phyloP scores from a whole-genome alignment of 1,140 invertebrate species.

The Samia ricini region DNA sequence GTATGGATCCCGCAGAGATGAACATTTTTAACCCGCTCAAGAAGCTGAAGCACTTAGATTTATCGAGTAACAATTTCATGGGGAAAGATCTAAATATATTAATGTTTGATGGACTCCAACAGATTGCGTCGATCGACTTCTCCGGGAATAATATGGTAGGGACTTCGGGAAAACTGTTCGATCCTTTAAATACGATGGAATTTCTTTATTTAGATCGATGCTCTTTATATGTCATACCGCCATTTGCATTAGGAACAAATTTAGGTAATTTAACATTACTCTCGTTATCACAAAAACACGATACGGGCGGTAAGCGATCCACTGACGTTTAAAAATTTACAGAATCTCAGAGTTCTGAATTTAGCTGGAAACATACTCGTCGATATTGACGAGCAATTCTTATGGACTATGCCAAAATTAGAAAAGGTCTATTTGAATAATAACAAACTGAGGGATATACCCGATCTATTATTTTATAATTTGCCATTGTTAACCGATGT shows the following conservation, averaged over 20 bases:
- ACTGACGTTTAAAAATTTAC: neutral
- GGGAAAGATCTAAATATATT: conserved; percentile 37
- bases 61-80: conserved; percentile 45
- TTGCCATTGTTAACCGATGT: conserved; percentile 38
- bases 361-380: conserved; percentile 47
- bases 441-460: conserved; percentile 47
- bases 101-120: conserved; percentile 40
- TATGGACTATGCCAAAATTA: conserved; percentile 43
- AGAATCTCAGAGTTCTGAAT: conserved; percentile 41
- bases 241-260: neutral
- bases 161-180: conserved; percentile 36
- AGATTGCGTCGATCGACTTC: conserved; percentile 43
- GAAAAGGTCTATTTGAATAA: conserved; percentile 41
- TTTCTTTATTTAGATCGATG: conserved; percentile 48
- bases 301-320: neutral
- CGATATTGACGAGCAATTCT: conserved; percentile 37
- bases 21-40: conserved; percentile 50
- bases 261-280: neutral
- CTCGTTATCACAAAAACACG: neutral
- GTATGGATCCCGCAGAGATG: conserved; percentile 30
- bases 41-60: conserved; percentile 44
- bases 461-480: conserved; percentile 48
- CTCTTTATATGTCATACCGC: conserved; percentile 27
- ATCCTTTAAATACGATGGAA: conserved; percentile 37
- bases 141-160: conserved; percentile 56